Conservation (phyloP, 2,113 vertebrate genomes). For the Lophochroa leadbeateri region DNA sequence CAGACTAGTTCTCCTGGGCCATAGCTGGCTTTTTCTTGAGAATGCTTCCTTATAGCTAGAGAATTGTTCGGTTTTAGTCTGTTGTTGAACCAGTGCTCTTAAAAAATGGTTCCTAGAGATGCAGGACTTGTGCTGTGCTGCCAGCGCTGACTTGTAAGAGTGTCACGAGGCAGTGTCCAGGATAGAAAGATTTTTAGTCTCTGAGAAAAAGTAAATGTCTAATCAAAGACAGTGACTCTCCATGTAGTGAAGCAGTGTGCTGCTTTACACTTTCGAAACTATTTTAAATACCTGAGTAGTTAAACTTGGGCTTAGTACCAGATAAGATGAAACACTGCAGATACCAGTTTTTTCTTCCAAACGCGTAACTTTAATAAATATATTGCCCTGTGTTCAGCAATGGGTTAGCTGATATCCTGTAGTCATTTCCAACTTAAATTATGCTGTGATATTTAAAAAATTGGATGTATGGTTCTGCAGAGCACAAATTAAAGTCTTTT, state of each 20-base stretch:
- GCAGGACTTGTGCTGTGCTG: neutral
- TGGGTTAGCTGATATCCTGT: neutral
- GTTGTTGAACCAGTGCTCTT: neutral
- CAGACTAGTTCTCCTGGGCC: neutral
- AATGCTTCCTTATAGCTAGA: neutral
- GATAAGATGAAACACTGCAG: neutral
- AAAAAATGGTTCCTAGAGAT: neutral
- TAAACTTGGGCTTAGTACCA: neutral
- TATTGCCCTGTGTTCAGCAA: neutral
- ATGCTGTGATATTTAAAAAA: neutral
- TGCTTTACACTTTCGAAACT: neutral
- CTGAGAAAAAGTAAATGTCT: neutral
- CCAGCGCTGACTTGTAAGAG: fast-evolving
- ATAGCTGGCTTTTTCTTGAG: neutral
- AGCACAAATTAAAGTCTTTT: neutral
- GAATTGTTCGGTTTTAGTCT: neutral
- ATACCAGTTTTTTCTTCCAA: neutral
- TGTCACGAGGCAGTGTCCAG: neutral
- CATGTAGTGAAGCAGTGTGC: neutral
- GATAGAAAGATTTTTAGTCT: neutral
- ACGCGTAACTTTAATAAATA: neutral
- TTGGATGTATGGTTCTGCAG: neutral
- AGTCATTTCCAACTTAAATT: neutral
- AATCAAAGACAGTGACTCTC: neutral
- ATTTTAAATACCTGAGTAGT: neutral